These are phyloP conservation scores for Mus spretus DNA, from an alignment of 2,797 vertebrate genomes.

Conservation along the genomic window DNA sequence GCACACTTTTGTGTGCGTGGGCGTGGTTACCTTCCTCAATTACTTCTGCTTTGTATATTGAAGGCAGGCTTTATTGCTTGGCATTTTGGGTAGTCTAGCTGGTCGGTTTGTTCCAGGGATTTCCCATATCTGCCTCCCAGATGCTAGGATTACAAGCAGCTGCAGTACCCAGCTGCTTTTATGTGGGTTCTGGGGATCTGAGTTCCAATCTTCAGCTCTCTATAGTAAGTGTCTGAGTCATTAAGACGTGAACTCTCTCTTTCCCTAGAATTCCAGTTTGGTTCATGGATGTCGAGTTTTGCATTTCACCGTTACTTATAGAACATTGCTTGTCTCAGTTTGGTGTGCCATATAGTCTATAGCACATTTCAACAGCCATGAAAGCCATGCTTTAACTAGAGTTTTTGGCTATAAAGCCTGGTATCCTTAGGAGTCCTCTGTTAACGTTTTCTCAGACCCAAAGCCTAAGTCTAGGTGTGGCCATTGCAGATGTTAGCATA, in stretches of 20 bases:
- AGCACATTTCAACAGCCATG: background rate
- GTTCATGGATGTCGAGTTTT: background rate
- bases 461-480: background rate
- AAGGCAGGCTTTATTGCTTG: background rate
- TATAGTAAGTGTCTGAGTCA: background rate
- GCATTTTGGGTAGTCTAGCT: background rate
- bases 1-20: fast-evolving
- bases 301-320: background rate
- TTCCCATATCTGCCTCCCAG: background rate
- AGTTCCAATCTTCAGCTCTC: background rate
- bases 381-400: background rate
- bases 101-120: background rate
- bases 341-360: background rate
- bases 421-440: background rate
- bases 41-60: background rate
- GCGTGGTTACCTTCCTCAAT: background rate
- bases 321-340: background rate
- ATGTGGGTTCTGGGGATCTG: background rate
- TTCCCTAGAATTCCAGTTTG: background rate
- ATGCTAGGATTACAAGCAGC: background rate
- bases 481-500: background rate
- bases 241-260: background rate
- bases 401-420: background rate
- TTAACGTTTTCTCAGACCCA: background rate
- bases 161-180: background rate